phyloP scores from a whole-genome alignment of 2,113 vertebrate species.

The Notarius lentiginosus region DNA sequence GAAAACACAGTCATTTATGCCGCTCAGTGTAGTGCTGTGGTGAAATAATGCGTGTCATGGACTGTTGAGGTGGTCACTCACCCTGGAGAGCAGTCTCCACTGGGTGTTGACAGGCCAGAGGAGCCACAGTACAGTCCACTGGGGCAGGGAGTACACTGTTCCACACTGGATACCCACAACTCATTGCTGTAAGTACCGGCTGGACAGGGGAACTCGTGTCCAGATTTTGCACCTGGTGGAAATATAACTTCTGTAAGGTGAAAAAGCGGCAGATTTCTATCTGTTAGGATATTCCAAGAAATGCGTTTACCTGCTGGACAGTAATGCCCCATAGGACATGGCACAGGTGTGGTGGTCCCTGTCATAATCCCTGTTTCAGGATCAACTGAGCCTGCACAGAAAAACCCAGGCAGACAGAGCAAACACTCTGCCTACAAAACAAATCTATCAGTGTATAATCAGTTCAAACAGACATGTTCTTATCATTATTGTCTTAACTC shows the following conservation, averaged over 20 bases:
- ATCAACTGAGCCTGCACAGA: constrained; percentile 64
- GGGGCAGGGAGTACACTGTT: constrained; percentile 79
- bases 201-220: constrained; percentile 73
- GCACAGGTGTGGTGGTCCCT: constrained; percentile 62
- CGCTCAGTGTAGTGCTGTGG: neutral
- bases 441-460: neutral
- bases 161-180: constrained; percentile 65
- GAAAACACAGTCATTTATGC: neutral
- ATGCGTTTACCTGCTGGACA: constrained; percentile 70
- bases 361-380: constrained; percentile 54
- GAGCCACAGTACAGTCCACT: constrained; percentile 81
- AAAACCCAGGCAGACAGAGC: constrained; percentile 78
- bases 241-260: neutral
- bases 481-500: neutral
- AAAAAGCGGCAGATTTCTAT: neutral
- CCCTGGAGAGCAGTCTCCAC: constrained; percentile 75
- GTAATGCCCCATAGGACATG: constrained; percentile 75
- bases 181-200: constrained; percentile 71
- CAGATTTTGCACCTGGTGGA: constrained; percentile 68
- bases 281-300: neutral
- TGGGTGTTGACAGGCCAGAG: constrained; percentile 69
- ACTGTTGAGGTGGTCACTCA: constrained; percentile 57
- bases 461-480: neutral
- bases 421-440: constrained; percentile 67
- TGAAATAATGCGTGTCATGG: neutral